A percentile compares a stretch with the other conserved stretches of the same genome.
phyloP scores from a whole-genome alignment of 2,113 vertebrate species.

The Misgurnus mizolepis region DNA sequence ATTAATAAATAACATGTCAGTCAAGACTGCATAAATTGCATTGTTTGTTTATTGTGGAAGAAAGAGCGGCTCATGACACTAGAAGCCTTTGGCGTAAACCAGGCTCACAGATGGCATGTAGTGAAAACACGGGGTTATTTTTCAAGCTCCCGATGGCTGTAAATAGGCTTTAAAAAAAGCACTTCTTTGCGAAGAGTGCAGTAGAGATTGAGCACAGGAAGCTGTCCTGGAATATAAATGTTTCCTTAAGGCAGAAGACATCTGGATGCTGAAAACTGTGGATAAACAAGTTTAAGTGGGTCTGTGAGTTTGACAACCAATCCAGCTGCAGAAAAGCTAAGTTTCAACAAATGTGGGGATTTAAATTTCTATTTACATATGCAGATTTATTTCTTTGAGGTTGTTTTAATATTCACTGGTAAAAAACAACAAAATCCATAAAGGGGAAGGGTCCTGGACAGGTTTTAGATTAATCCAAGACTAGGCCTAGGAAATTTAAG shows the following conservation, averaged over 20 bases:
- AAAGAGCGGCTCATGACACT: neutral
- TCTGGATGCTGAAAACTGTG: conserved; percentile 11
- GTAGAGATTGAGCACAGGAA: conserved; percentile 4
- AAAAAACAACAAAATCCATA: no score
- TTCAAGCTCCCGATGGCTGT: conserved; percentile 6
- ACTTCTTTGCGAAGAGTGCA: conserved; percentile 6
- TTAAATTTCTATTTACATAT: neutral
- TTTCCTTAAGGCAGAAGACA: conserved; percentile 32
- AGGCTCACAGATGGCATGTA: conserved; percentile 36
- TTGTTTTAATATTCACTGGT: no score
- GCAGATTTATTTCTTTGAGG: neutral
- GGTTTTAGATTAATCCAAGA: no score
- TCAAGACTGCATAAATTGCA: conserved; percentile 7
- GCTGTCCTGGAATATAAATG: conserved; percentile 7
- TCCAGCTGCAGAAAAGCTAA: neutral
- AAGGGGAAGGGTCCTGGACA: no score
- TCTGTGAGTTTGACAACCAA: neutral
- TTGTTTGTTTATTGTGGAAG: conserved; percentile 13
- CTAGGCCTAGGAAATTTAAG: no score
- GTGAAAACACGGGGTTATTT: conserved; percentile 23
- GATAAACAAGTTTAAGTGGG: conserved; percentile 14
- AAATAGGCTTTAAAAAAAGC: conserved; percentile 21
- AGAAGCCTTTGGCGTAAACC: conserved; percentile 3
- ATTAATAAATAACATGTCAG: conserved; percentile 36
- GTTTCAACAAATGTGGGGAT: no score